These are phyloP conservation scores for Branchipolynoe longqiensis DNA, from an alignment of 2,888 invertebrate genomes.

Conservation along the genomic window DNA sequence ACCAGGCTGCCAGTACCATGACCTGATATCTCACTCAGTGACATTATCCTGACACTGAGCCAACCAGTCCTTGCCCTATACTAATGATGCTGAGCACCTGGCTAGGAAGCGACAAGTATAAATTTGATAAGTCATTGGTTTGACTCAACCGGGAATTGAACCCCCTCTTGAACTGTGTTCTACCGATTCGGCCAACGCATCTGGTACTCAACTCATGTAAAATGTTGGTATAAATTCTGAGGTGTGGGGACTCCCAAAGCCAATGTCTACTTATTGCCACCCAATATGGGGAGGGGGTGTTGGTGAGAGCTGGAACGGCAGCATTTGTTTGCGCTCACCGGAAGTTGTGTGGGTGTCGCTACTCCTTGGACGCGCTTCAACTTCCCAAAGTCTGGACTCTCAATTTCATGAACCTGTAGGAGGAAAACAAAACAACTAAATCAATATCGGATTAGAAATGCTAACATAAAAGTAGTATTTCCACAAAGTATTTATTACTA, in stretches of 20 bases:
- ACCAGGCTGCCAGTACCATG: no score
- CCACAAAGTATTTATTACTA: no score
- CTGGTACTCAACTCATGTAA: not conserved
- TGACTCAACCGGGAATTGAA: no score
- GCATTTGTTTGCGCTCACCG: conserved; percentile 75
- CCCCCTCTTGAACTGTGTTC: not conserved
- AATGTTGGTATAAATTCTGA: not conserved
- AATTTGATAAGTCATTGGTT: no score
- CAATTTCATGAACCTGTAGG: conserved; percentile 86
- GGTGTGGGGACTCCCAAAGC: not conserved
- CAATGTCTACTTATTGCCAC: not conserved
- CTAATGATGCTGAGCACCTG: no score
- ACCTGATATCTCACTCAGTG: no score
- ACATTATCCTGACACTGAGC: no score
- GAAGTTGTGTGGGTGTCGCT: conserved; percentile 89
- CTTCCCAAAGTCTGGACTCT: conserved; percentile 84
- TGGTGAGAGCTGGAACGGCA: not conserved
- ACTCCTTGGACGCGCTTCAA: conserved; percentile 95
- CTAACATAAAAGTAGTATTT: no score
- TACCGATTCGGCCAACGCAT: not conserved
- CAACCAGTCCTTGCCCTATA: no score
- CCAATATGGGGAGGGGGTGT: not conserved
- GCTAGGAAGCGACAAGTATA: no score
- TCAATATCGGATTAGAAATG: no score
- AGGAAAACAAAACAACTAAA: not conserved